phyloP scores from a whole-genome alignment of 2,888 invertebrate genomes.

The Zeuzera pyrina region DNA sequence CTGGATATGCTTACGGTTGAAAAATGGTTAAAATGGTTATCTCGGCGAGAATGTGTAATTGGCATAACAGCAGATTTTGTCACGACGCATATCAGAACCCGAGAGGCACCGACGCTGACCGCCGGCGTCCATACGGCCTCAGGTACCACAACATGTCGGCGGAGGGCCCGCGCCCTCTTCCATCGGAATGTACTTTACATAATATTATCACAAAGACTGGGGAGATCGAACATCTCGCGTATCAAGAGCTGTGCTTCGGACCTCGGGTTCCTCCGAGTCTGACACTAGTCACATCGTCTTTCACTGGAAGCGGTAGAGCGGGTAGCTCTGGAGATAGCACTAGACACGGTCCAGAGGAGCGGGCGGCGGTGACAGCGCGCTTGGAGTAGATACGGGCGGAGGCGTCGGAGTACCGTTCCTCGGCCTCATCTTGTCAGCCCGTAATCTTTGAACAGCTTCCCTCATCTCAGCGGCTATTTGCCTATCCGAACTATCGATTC shows the following conservation, averaged over 20 bases:
- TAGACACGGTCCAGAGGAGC: constrained; percentile 27
- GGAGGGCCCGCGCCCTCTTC: constrained; percentile 14
- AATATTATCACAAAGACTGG: constrained; percentile 63
- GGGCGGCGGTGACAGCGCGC: constrained; percentile 24
- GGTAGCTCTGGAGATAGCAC: constrained; percentile 17
- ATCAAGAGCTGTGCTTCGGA: constrained; percentile 5
- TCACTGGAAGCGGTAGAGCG: constrained; percentile 18
- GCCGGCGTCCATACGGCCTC: constrained; percentile 8
- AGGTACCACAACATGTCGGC: constrained; percentile 9
- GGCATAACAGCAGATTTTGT: not conserved
- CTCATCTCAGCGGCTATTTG: constrained; percentile 64
- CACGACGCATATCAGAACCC: not conserved
- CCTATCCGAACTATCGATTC: constrained; percentile 63
- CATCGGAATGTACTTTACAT: constrained; percentile 64
- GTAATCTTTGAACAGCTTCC: constrained; percentile 61
- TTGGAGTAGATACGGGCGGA: no score
- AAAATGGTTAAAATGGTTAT: no score
- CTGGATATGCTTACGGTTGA: no score
- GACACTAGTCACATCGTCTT: constrained; percentile 10
- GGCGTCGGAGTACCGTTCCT: constrained; percentile 53
- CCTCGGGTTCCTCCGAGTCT: not conserved
- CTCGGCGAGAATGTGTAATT: no score
- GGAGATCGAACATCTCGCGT: constrained; percentile 36
- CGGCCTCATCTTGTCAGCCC: constrained; percentile 60
- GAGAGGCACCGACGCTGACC: constrained; percentile 1